Conservation (phyloP, 1,140 invertebrate species). For the Drosophila repletoides region DNA sequence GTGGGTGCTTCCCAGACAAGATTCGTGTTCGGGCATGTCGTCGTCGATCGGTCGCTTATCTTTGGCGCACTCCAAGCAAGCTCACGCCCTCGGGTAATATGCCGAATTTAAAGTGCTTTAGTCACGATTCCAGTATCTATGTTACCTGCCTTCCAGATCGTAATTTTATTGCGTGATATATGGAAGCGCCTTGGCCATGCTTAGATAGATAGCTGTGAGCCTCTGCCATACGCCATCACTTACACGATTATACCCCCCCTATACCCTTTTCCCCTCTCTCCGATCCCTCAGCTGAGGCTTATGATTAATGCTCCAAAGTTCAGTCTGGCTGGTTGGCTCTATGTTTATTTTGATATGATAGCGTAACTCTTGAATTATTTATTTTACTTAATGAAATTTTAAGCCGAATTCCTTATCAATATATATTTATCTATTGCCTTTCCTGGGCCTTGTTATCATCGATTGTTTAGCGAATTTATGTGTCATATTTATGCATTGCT, state of each 20-base stretch:
- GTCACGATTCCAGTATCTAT: conserved; percentile 54
- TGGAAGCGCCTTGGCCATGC: conserved; percentile 21
- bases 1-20: conserved; percentile 53
- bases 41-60: conserved; percentile 42
- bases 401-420: conserved; percentile 35
- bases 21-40: conserved; percentile 9
- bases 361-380: conserved; percentile 54
- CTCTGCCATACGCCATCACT: conserved; percentile 34
- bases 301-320: conserved; percentile 73
- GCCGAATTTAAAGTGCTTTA: conserved; percentile 60
- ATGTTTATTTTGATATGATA: conserved; percentile 51
- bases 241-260: background rate
- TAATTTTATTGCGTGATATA: conserved; percentile 40
- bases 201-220: conserved; percentile 21
- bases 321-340: conserved; percentile 10
- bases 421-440: background rate
- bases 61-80: conserved; percentile 8
- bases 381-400: conserved; percentile 42
- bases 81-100: conserved; percentile 50
- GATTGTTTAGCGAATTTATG: conserved; percentile 37
- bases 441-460: conserved; percentile 32
- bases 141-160: conserved; percentile 7
- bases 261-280: background rate
- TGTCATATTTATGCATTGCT: conserved; percentile 49
- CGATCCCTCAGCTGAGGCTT: background rate